Evolutionary conservation across 2,113 vertebrate species (phyloP).

Genomic region (Pandion haliaetus): DNA sequence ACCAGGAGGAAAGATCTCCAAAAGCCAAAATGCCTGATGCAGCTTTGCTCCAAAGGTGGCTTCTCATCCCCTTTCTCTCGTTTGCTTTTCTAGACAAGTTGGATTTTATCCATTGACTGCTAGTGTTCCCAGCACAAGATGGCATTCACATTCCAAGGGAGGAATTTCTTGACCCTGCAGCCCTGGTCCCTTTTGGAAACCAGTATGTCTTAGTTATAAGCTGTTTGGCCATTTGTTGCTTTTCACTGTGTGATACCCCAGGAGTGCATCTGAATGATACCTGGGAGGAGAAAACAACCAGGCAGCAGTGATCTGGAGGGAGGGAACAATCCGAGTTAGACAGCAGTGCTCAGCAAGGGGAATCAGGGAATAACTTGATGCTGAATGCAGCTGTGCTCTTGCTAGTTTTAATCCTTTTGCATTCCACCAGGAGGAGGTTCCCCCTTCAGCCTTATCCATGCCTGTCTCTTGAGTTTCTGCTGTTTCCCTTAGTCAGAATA

Average conservation of each 20-base stretch:
- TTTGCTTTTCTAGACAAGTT: not conserved
- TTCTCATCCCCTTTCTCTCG: not conserved
- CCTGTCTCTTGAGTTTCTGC: not conserved
- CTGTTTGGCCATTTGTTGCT: not conserved
- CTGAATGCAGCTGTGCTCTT: not conserved
- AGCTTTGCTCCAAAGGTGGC: not conserved
- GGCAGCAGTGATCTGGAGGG: not conserved
- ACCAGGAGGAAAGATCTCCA: not conserved
- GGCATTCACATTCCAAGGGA: not conserved
- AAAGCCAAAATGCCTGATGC: not conserved
- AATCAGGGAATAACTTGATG: not conserved
- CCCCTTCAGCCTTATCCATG: not conserved
- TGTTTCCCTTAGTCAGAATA: not conserved
- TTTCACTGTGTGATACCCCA: not conserved
- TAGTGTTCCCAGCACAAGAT: not conserved
- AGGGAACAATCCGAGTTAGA: not conserved
- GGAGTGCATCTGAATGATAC: not conserved
- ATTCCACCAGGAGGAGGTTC: not conserved
- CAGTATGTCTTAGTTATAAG: accelerated
- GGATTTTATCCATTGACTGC: not conserved
- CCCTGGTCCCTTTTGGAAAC: not conserved
- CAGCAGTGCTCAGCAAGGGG: not conserved
- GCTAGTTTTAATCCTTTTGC: not conserved
- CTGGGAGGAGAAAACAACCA: not conserved
- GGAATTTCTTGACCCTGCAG: not conserved